Percentiles rank a stretch among this genome's conserved stretches.
These are phyloP conservation scores for Agrochola lota DNA, from an alignment of 2,888 invertebrate species.

Conservation along the genomic window DNA sequence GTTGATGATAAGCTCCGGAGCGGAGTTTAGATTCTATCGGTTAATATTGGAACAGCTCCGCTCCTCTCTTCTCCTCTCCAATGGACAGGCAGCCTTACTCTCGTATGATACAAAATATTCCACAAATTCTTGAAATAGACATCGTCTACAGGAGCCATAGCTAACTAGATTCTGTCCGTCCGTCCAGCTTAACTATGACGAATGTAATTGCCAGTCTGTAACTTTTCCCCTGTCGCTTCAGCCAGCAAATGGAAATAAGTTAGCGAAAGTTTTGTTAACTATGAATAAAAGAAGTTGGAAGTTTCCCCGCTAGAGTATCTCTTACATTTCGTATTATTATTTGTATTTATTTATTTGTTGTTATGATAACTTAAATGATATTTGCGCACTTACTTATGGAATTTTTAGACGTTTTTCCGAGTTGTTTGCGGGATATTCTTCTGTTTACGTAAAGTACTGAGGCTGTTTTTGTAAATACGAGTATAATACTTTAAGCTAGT, in stretches of 20 bases:
- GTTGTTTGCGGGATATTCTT: conserved; percentile 14
- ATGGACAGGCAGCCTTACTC: not conserved
- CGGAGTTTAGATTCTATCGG: too few relatives aligned
- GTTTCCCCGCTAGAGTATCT: conserved; percentile 53
- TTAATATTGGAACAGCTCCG: too few relatives aligned
- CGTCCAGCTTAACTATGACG: conserved; percentile 62
- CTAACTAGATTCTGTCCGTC: conserved; percentile 38
- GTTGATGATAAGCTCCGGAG: too few relatives aligned
- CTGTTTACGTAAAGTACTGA: not conserved
- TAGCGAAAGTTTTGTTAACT: conserved; percentile 73
- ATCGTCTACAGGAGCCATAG: not conserved
- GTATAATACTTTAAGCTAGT: not conserved
- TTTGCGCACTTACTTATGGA: conserved; percentile 51
- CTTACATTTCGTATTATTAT: conserved; percentile 61
- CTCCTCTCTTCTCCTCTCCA: too few relatives aligned
- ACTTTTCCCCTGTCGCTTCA: conserved; percentile 68
- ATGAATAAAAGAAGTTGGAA: conserved; percentile 72
- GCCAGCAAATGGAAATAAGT: conserved; percentile 75
- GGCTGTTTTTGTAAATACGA: not conserved
- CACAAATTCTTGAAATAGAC: not conserved
- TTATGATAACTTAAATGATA: conserved; percentile 61
- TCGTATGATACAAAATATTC: not conserved
- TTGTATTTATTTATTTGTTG: conserved; percentile 68
- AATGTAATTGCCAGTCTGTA: conserved; percentile 70
- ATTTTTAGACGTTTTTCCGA: conserved; percentile 38